These are phyloP conservation scores for Ametastegia equiseti DNA, from an alignment of 2,888 invertebrate genomes.

Conservation along the genomic window DNA sequence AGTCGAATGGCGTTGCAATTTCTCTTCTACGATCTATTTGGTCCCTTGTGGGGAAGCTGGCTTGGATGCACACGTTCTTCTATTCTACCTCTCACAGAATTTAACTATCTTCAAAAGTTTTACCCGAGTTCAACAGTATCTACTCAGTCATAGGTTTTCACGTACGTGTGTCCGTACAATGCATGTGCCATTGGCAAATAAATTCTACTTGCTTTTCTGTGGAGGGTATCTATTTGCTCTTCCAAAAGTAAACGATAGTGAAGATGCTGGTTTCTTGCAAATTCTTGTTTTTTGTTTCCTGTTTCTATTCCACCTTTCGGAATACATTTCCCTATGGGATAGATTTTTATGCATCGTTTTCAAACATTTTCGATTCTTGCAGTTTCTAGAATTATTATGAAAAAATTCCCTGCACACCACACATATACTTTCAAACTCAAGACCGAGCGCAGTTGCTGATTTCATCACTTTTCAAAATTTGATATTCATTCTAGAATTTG, in stretches of 20 bases:
- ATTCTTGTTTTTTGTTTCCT: too few relatives aligned
- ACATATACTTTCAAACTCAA: background rate
- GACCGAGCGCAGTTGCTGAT: background rate
- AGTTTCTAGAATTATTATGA: too few relatives aligned
- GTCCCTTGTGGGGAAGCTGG: background rate
- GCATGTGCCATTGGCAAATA: background rate
- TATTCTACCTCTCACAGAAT: background rate
- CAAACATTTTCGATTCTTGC: too few relatives aligned
- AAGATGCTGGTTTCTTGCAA: background rate
- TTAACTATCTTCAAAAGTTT: background rate
- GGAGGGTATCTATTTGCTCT: background rate
- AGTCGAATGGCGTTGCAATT: background rate
- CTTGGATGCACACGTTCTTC: background rate
- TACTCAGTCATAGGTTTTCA: background rate
- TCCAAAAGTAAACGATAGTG: background rate
- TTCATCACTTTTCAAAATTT: background rate
- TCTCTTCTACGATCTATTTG: background rate
- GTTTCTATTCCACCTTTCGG: too few relatives aligned
- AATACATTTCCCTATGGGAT: too few relatives aligned
- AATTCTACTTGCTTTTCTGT: background rate
- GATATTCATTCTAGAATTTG: background rate
- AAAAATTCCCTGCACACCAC: background rate
- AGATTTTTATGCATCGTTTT: too few relatives aligned
- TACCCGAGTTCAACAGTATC: background rate
- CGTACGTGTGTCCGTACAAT: background rate